Evolutionary conservation across 2,888 invertebrate genomes (phyloP).

Genomic region (Philereme vetulata): DNA sequence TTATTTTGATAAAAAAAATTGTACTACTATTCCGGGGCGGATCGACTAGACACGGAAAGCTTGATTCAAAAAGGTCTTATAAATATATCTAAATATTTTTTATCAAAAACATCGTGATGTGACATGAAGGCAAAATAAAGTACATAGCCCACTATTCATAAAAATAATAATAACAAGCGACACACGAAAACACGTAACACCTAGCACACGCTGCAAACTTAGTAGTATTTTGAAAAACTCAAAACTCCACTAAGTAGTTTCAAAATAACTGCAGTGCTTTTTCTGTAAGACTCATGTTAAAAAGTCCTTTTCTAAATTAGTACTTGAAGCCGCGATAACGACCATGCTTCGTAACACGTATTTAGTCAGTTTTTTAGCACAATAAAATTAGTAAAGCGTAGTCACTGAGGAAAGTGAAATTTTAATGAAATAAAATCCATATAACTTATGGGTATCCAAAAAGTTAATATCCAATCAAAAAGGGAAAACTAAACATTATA

Average conservation of each 20-base stretch:
- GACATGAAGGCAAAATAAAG: conserved; percentile 55
- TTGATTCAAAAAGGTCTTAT: too few relatives aligned
- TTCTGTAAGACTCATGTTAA: neutral
- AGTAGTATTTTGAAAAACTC: conserved; percentile 10
- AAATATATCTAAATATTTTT: too few relatives aligned
- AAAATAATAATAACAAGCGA: conserved; percentile 55
- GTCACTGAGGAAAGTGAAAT: too few relatives aligned
- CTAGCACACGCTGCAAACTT: conserved; percentile 46
- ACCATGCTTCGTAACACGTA: neutral
- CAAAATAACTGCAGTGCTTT: conserved; percentile 18
- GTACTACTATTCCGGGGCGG: too few relatives aligned
- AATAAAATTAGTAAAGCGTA: too few relatives aligned
- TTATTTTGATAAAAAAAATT: too few relatives aligned
- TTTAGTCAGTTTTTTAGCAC: too few relatives aligned
- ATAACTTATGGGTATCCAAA: too few relatives aligned
- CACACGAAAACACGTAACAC: conserved; percentile 63
- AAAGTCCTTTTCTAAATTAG: neutral
- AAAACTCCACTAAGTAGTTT: conserved; percentile 12
- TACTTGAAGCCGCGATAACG: neutral
- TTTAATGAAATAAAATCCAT: too few relatives aligned
- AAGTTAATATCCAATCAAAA: too few relatives aligned
- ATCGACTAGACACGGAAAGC: too few relatives aligned
- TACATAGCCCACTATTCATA: conserved; percentile 43
- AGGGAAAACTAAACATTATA: too few relatives aligned
- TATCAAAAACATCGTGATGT: conserved; percentile 39